Evolutionary conservation across 1,140 invertebrate species (phyloP).

Genomic region (Subanguina moxae): DNA sequence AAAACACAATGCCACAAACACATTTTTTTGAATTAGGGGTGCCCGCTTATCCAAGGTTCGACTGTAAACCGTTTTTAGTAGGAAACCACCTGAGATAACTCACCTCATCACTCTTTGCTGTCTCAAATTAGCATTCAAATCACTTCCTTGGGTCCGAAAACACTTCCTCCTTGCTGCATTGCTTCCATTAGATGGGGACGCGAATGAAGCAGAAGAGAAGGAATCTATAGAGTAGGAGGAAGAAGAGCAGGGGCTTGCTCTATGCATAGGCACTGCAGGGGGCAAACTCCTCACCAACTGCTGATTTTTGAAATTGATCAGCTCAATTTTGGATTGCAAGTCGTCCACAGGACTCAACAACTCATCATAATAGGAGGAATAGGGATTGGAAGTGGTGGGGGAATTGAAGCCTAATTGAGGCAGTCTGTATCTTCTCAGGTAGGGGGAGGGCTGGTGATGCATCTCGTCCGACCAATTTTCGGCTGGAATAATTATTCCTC

Average conservation of each 20-base stretch:
- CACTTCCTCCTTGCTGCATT: neutral
- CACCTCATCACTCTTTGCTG: neutral
- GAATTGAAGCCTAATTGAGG: neutral
- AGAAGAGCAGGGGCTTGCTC: neutral
- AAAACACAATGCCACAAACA: too few relatives aligned
- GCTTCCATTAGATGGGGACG: neutral
- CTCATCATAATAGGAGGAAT: neutral
- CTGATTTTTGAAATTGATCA: neutral
- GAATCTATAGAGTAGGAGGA: neutral
- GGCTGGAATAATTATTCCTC: too few relatives aligned
- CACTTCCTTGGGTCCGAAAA: neutral
- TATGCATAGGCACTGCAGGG: neutral
- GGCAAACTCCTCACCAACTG: neutral
- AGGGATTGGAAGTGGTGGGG: neutral
- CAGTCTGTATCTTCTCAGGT: neutral
- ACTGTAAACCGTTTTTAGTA: too few relatives aligned
- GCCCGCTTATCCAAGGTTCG: too few relatives aligned
- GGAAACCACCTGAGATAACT: neutral
- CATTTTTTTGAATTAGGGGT: too few relatives aligned
- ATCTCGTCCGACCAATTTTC: neutral
- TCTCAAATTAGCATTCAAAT: neutral
- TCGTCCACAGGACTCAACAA: slow-evolving; percentile 4
- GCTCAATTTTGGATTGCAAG: neutral
- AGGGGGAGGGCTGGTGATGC: neutral
- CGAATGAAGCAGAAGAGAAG: neutral